phyloP scores from a whole-genome alignment of 2,888 invertebrate genomes.

The Macropis europaea region DNA sequence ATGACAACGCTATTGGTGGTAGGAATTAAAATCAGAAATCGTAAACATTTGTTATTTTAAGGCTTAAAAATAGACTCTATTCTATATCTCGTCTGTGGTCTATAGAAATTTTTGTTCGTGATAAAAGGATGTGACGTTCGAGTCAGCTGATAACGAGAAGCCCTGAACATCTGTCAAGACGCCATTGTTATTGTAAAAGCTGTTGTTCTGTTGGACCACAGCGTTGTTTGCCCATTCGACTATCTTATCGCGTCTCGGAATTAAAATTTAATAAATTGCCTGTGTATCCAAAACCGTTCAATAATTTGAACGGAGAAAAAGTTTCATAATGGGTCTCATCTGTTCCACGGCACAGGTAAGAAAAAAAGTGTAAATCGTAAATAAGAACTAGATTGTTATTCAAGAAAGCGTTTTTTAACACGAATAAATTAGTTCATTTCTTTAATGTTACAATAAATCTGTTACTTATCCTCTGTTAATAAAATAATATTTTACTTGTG shows the following conservation, averaged over 20 bases:
- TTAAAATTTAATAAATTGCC: constrained; percentile 1
- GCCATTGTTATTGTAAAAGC: constrained; percentile 53
- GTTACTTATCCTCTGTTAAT: background rate
- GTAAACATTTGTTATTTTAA: too few relatives aligned
- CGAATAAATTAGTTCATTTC: background rate
- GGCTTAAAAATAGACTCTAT: too few relatives aligned
- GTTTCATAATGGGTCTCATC: constrained; percentile 70
- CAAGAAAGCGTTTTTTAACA: background rate
- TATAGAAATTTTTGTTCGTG: background rate
- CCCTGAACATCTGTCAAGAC: constrained; percentile 35
- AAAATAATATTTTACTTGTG: background rate
- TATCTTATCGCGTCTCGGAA: background rate
- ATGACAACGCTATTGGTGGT: too few relatives aligned
- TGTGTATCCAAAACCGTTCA: background rate
- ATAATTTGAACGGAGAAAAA: background rate
- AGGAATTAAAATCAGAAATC: too few relatives aligned
- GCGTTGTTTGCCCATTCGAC: constrained; percentile 4
- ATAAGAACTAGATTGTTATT: background rate
- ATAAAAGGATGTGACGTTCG: constrained; percentile 31
- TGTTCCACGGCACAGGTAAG: constrained; percentile 76
- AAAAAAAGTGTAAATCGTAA: background rate
- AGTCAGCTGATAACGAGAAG: constrained; percentile 61
- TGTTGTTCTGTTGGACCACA: background rate
- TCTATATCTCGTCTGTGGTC: too few relatives aligned
- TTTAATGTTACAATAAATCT: background rate